Base-by-base conservation (phyloP, 1,140 invertebrate genomes). In the Microplitis mediator region DNA sequence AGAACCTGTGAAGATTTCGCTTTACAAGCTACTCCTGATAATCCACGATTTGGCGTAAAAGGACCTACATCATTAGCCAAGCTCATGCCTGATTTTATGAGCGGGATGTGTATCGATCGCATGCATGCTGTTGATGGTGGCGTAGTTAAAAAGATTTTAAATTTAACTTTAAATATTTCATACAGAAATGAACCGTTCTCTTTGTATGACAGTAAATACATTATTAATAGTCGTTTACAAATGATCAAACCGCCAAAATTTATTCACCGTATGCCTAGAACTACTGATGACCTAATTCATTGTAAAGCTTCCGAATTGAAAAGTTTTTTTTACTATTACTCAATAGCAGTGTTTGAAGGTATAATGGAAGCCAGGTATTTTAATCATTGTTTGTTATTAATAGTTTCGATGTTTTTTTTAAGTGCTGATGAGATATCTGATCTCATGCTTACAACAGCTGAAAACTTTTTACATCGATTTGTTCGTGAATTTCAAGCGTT, bases 41-140 rank as follows among this genome's bases (percentile, higher is more conserved):
- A 45, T 23, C 69, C 74, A 51, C 36, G 31, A 16, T 39, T 56
- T 1, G 74, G 74, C 14, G 39, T 75, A 0, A 75, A 72, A 70
- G 75, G 76, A 3, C 63, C 8, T 3, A 67, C 69, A 11, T 31
- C 65, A 32, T 66, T 77, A 23, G 71, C 76, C n/a, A 70, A 54
- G 34, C 11, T 77, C 35, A 77, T 77, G 76, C 71, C 74, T 6
- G 67, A 76, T 75, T 75, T 74, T 56, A 64, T 74, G 1, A 51
- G 66, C 39, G 78, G 75, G 14, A 69, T 67, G 8, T 73, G 14
- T 5, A 76, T 75, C 31, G 76, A 77, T 11, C 35, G 76, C 35
- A 77, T 77, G 74, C 74, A 75, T 54, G 16, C 23, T 4, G 71
- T 77, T 34, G 76, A 75, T 16, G 69, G 71, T 11, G 76, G 65